phyloP scores from a whole-genome alignment of 2,113 vertebrate species.

The Melozone crissalis region DNA sequence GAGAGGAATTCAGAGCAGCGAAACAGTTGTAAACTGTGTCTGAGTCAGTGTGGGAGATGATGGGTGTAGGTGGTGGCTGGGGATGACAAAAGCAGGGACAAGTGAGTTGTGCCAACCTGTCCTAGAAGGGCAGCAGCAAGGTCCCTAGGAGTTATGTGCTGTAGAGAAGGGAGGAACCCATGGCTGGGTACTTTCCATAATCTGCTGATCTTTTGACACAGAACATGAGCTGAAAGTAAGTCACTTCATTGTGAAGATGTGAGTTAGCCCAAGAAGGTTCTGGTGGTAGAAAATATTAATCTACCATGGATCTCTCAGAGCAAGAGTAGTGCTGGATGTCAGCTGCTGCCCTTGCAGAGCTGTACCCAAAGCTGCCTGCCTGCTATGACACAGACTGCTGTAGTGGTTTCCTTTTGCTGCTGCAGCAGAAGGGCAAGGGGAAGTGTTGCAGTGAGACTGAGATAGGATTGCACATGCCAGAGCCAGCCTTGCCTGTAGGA shows the following conservation, averaged over 20 bases:
- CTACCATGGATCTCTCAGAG: background rate
- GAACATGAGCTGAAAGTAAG: background rate
- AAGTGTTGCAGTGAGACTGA: background rate
- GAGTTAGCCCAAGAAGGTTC: background rate
- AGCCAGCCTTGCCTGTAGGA: background rate
- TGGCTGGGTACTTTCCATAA: background rate
- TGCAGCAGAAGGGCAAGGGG: background rate
- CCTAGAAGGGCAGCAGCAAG: background rate
- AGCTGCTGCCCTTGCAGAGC: background rate
- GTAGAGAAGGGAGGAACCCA: background rate
- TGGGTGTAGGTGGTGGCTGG: background rate
- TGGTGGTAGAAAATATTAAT: background rate
- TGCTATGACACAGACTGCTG: background rate
- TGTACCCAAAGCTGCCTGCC: background rate
- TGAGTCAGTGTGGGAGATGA: background rate
- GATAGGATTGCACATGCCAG: background rate
- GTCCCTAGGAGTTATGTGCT: background rate
- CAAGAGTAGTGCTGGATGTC: background rate
- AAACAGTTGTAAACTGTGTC: background rate
- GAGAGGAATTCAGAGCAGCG: background rate
- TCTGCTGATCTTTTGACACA: background rate
- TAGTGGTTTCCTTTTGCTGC: background rate
- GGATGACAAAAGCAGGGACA: background rate
- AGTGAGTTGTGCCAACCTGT: background rate
- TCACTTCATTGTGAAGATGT: background rate